Evolutionary conservation across 2,113 vertebrate genomes (phyloP).

Genomic region (Peromyscus polionotus): DNA sequence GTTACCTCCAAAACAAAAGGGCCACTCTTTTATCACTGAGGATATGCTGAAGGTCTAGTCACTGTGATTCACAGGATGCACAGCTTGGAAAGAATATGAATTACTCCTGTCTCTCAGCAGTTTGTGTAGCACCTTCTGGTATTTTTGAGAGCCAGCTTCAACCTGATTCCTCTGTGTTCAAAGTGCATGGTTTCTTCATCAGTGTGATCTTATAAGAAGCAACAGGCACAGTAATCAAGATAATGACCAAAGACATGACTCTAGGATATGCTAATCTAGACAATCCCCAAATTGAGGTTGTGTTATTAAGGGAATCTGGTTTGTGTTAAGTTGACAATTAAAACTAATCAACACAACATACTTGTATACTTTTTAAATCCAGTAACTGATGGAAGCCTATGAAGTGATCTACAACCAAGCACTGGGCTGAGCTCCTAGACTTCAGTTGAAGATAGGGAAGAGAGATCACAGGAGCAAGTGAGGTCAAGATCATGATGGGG

Average conservation of each 20-base stretch:
- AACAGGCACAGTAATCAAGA: neutral
- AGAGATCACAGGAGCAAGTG: too few relatives aligned
- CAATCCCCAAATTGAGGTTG: neutral
- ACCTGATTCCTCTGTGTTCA: neutral
- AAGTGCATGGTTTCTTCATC: neutral
- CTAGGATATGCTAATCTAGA: too few relatives aligned
- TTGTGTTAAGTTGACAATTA: neutral
- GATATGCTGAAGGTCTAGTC: neutral
- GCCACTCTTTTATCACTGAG: neutral
- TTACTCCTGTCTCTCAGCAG: neutral
- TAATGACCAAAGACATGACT: neutral
- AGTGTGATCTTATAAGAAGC: neutral
- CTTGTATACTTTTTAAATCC: neutral
- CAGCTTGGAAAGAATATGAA: neutral
- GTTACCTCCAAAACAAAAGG: neutral
- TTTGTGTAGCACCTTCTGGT: neutral
- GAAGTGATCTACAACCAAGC: too few relatives aligned
- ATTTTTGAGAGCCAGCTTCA: neutral
- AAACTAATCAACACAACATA: neutral
- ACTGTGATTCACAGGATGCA: neutral
- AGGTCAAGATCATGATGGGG: too few relatives aligned
- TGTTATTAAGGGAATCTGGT: neutral
- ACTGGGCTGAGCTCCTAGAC: too few relatives aligned
- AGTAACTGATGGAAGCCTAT: too few relatives aligned
- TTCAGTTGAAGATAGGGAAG: too few relatives aligned